These are phyloP conservation scores for Halcyon chelicuti DNA, from an alignment of 2,797 vertebrate species.

Conservation along the genomic window DNA sequence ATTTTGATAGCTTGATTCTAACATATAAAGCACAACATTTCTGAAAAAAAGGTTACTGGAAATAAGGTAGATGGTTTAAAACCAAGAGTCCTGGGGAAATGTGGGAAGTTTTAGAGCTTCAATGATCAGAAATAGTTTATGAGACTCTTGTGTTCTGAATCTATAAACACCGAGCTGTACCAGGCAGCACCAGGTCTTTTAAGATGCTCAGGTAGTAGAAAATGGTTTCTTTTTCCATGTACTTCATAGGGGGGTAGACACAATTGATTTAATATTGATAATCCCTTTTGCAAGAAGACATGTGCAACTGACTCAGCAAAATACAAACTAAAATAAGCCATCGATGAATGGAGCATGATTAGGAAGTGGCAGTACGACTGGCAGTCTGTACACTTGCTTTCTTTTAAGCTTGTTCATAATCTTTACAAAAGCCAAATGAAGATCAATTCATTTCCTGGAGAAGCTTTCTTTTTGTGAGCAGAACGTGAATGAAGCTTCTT, in stretches of 20 bases:
- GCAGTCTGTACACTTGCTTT: constrained; percentile 12
- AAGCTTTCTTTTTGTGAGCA: neutral
- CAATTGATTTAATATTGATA: constrained; percentile 38
- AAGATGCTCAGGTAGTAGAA: neutral
- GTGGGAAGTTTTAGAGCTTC: neutral
- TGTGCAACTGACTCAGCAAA: constrained; percentile 49
- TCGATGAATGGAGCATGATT: constrained; percentile 60
- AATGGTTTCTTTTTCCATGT: neutral
- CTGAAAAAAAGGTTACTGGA: neutral
- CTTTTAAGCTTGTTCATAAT: neutral
- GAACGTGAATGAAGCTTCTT: neutral
- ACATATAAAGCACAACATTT: neutral
- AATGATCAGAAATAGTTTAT: neutral
- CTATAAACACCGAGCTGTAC: neutral
- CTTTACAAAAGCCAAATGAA: constrained; percentile 39
- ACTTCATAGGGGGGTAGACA: neutral
- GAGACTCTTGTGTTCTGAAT: neutral
- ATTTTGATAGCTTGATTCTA: neutral
- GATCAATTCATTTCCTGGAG: constrained; percentile 46
- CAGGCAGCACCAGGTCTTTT: neutral
- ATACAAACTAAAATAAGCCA: constrained; percentile 27
- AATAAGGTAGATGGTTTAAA: neutral
- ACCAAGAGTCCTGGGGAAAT: neutral
- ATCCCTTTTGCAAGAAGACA: neutral
- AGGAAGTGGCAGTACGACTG: constrained; percentile 29